phyloP scores from a whole-genome alignment of 2,113 vertebrate genomes.

The Planiliza haematocheilus region DNA sequence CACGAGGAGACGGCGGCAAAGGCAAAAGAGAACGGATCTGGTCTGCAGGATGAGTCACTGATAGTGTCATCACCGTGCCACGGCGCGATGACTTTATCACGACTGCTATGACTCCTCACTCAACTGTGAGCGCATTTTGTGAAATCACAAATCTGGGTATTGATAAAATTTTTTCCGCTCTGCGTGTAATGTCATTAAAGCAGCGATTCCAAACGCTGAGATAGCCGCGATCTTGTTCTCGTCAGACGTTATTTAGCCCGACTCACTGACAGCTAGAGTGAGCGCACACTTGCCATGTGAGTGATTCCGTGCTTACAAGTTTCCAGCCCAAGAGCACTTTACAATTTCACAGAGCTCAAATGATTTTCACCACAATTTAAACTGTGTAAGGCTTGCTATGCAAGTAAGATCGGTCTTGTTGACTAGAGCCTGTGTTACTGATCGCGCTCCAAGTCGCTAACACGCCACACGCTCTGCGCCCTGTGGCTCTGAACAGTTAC shows the following conservation, averaged over 20 bases:
- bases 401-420: slow-evolving; percentile 17
- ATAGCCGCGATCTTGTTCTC: background rate
- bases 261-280: slow-evolving; percentile 1
- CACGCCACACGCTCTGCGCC: slow-evolving; percentile 33
- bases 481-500: slow-evolving; percentile 27
- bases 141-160: slow-evolving; percentile 17
- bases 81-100: slow-evolving; percentile 36
- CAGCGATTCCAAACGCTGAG: background rate
- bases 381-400: slow-evolving; percentile 32
- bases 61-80: slow-evolving; percentile 54
- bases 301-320: background rate
- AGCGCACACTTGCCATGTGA: slow-evolving; percentile 4
- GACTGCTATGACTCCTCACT: slow-evolving; percentile 21
- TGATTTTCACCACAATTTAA: slow-evolving; percentile 3
- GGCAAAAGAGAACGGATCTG: slow-evolving; percentile 33
- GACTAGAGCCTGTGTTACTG: slow-evolving; percentile 13
- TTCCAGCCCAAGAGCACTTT: background rate
- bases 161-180: background rate
- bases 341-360: slow-evolving; percentile 4
- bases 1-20: slow-evolving; percentile 27
- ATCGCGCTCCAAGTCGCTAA: slow-evolving; percentile 20
- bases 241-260: background rate
- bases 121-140: slow-evolving; percentile 9
- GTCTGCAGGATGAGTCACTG: slow-evolving; percentile 44
- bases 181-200: slow-evolving; percentile 6